Evolutionary conservation across 2,888 invertebrate genomes (phyloP), one percentile per base, ranked within the genome.

Genomic region (Leptura quadrifasciata): DNA sequence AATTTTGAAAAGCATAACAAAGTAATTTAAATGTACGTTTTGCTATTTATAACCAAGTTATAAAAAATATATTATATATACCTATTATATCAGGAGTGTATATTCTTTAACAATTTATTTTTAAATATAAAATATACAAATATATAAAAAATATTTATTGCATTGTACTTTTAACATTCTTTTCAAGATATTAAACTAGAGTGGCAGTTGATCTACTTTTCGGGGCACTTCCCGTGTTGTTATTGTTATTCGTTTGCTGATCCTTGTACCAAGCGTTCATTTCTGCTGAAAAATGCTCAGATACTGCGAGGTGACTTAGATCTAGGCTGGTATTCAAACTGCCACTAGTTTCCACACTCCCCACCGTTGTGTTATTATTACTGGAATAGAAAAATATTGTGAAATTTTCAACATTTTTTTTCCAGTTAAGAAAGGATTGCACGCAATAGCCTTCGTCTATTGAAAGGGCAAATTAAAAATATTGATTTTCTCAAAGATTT

Each of bases 261-360:
- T 88, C 89, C 84, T 89, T 88, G 79, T 91, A 91, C 92, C 92
- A 92, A n/a, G 90, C 90, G 77, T 92, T 88, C 90, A 91, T 91
- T 86, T 92, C 92, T 35, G 90, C 90, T n/a, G 91, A 90, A 84
- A 91, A 91, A 72, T 89, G 89, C 65, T 90, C 90, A 2, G 90
- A 90, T 64, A 90, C 86, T 58, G 89, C 87, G 57, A 87, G 70
- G 54, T 86, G 86, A 81, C 83, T 86, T 72, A 86, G 79, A 81
- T 88, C 86, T 39, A 87, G 80, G 79, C 87, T 86, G 64, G 83
- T 82, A 75, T 87, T 87, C 71, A 86, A 78, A 55, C 82, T 83
- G 69, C 77, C 72, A 74, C 83, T 80, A 77, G 81, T 84, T 52
- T 84, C 84, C 73, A 83, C 69, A 77, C 75, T 82, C 74, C 79